Base-by-base conservation (phyloP, 2,797 vertebrate genomes). In the Sebastes elongatus region DNA sequence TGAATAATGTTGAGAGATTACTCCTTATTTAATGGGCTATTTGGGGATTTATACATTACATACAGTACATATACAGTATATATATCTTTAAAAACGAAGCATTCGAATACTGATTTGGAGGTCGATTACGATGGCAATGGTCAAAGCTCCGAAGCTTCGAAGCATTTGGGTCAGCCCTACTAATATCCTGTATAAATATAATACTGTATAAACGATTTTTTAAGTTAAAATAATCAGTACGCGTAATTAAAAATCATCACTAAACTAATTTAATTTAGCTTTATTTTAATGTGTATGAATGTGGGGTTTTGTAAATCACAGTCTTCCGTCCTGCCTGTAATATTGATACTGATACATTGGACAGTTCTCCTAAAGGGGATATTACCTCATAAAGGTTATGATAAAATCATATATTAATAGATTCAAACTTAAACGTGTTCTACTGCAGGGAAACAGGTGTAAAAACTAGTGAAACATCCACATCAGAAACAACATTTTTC, bases 401-500 rank as follows among this genome's bases (percentile, higher is more conserved):
- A 20, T 32, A 2, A 49, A 33, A 28, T n/a, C 7, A 16, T 49
- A 28, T 53, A 9, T 30, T 7, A 3, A 35, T 61, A 60, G 4
- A n/a, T 1, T 63, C 7, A 55, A 46, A 62, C 8, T 7, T 23
- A 25, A 55, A 23, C 14, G 10, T 4, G 9, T 67, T 57, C n/a
- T 2, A 11, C 10, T 68, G 55, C 25, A 59, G 52, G 5, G 14
- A 74, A 52, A 55, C 42, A 6, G 0, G 6, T 67, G 38, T 66
- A 9, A 71, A 70, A 70, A 1, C 22, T 22, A 23, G n/a, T 38
- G 32, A 57, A 66, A 49, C 46, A 49, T 49, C 16, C 46, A 49
- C 46, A 49, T 49, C 46, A 49, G 46, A 49, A 49, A 20, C 46
- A 49, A 49, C 6, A 74, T 83, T 77, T 81, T 71, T 65, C 56